Conservation (phyloP, 2,113 vertebrate species). For the Hydrochoerus hydrochaeris region DNA sequence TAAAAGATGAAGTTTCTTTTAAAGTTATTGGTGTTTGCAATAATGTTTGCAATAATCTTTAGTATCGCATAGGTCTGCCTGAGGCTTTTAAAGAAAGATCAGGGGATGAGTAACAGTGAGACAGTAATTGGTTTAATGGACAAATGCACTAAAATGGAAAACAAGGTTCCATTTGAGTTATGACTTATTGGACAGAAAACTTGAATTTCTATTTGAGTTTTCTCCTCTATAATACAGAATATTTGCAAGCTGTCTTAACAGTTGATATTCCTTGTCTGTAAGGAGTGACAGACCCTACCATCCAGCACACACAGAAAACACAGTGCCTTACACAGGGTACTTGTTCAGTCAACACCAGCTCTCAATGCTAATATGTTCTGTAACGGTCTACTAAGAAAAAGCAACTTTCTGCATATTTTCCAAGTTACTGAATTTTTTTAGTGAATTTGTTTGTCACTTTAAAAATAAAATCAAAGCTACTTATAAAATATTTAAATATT, state of each 20-base stretch:
- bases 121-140: not conserved
- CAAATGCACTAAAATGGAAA: not conserved
- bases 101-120: not conserved
- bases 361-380: not conserved
- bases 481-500: slow-evolving; percentile 64
- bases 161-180: not conserved
- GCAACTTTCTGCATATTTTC: not conserved
- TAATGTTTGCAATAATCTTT: not conserved
- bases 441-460: slow-evolving; percentile 36
- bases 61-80: not conserved
- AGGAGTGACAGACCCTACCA: not conserved
- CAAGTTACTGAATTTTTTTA: not conserved
- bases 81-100: slow-evolving; percentile 25
- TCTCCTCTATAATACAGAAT: not conserved
- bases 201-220: slow-evolving; percentile 31
- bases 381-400: not conserved
- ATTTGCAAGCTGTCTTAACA: not conserved
- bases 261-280: slow-evolving; percentile 4
- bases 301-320: not conserved
- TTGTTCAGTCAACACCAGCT: not conserved
- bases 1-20: slow-evolving; percentile 1
- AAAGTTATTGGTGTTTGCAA: slow-evolving; percentile 20
- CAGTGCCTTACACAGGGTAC: not conserved
- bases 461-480: slow-evolving; percentile 64
- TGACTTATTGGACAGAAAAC: not conserved